Conservation (phyloP, 1,140 invertebrate species). For the Chironomus striatipennis region DNA sequence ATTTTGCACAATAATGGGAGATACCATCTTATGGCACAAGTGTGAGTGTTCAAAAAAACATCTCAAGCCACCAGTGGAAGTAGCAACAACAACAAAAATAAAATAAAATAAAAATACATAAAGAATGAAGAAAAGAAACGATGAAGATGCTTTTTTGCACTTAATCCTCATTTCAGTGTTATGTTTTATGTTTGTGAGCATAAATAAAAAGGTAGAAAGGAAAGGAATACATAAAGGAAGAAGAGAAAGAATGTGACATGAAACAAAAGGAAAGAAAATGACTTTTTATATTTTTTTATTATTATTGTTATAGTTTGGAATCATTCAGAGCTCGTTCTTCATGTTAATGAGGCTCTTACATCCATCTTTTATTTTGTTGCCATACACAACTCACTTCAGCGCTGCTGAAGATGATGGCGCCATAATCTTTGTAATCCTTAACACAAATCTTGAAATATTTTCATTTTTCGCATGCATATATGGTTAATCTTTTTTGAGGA, state of each 20-base stretch:
- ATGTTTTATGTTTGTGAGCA: not conserved
- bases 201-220: too few species aligned
- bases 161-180: slow-evolving; percentile 16
- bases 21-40: too few species aligned
- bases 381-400: not conserved
- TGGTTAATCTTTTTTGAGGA: not conserved
- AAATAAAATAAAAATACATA: too few species aligned
- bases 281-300: not conserved
- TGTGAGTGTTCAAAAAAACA: not conserved
- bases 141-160: slow-evolving; percentile 11
- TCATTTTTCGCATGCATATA: not conserved
- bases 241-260: not conserved
- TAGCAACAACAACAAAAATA: too few species aligned
- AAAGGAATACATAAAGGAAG: not conserved
- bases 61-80: not conserved
- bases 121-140: not conserved
- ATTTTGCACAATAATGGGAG: not conserved
- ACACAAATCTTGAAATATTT: not conserved
- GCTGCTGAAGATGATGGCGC: not conserved
- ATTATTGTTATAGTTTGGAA: not conserved
- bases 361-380: not conserved
- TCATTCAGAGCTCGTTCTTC: not conserved
- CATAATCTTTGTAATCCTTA: slow-evolving; percentile 3
- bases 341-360: slow-evolving; percentile 16
- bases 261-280: not conserved